Evolutionary conservation across 2,888 invertebrate species (phyloP).

Genomic region (Netelia virgata): DNA sequence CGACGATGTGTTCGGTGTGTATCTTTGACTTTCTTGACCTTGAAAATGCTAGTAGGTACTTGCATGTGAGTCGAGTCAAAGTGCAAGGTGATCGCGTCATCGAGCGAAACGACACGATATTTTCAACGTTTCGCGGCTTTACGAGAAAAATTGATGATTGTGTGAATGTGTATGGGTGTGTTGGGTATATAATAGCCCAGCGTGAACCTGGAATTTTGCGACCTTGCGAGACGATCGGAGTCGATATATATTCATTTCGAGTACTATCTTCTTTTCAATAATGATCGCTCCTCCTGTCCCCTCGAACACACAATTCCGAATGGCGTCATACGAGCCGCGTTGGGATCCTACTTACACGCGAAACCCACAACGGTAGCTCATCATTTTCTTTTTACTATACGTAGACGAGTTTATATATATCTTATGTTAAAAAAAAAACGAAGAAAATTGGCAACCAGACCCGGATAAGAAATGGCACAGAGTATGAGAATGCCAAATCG

Average conservation of each 20-base stretch:
- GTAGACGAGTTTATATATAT: slow-evolving; percentile 1
- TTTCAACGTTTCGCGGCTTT: slow-evolving; percentile 36
- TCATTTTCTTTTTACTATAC: slow-evolving; percentile 6
- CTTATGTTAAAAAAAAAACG: background rate
- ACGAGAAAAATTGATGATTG: slow-evolving; percentile 21
- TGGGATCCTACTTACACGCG: background rate
- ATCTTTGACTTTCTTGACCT: slow-evolving; percentile 69
- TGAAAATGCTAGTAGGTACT: slow-evolving; percentile 65
- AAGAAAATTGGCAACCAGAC: slow-evolving; percentile 66
- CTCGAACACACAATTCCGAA: background rate
- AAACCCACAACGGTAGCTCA: background rate
- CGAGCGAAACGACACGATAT: slow-evolving; percentile 61
- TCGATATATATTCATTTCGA: slow-evolving; percentile 35
- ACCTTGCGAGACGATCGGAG: slow-evolving; percentile 49
- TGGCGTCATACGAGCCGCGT: background rate
- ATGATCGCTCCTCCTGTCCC: slow-evolving; percentile 15
- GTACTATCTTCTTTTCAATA: slow-evolving; percentile 26
- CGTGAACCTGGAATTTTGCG: slow-evolving; percentile 37
- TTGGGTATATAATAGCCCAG: background rate
- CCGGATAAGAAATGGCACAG: slow-evolving; percentile 57
- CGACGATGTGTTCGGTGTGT: slow-evolving; percentile 52
- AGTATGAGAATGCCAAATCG: slow-evolving; percentile 67
- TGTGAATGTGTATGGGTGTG: slow-evolving; percentile 3
- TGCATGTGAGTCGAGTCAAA: slow-evolving; percentile 70
- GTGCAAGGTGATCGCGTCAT: slow-evolving; percentile 71